Percentiles rank a stretch among this genome's conserved stretches.
These are phyloP conservation scores for Mactra quadrangularis DNA, from an alignment of 1,140 invertebrate genomes.

Conservation along the genomic window DNA sequence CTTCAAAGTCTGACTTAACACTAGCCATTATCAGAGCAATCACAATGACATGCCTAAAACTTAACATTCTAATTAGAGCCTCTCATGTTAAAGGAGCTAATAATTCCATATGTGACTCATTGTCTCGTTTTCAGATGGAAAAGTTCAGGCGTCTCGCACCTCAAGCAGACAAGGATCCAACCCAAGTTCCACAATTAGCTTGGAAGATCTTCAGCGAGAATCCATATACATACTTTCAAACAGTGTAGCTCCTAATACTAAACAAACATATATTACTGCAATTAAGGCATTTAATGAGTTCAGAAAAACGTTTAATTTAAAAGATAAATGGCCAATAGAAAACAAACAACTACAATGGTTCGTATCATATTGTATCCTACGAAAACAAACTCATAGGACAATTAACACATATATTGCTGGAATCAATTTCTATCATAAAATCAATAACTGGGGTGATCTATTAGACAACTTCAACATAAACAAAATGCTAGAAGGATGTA, in stretches of 20 bases:
- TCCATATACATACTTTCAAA: neutral
- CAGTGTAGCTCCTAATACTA: constrained; percentile 12
- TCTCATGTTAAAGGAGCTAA: constrained; percentile 27
- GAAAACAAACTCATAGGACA: neutral
- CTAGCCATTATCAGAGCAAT: constrained; percentile 46
- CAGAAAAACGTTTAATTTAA: neutral
- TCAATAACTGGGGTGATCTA: neutral
- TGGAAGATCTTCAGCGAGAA: constrained; percentile 31
- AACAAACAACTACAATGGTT: constrained; percentile 13
- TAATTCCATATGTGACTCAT: constrained; percentile 53
- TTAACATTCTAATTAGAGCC: constrained; percentile 62
- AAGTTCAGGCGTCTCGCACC: constrained; percentile 29
- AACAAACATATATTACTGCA: constrained; percentile 20
- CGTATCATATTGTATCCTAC: constrained; percentile 32
- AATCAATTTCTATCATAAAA: neutral
- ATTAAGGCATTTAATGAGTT: constrained; percentile 17
- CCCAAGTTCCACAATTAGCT: neutral
- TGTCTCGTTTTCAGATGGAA: constrained; percentile 61
- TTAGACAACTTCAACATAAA: neutral
- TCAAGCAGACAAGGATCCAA: neutral
- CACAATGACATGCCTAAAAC: constrained; percentile 21
- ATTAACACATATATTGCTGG: neutral
- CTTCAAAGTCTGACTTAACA: constrained; percentile 24
- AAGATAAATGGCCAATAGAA: neutral
- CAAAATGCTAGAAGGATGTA: constrained; percentile 45